Percentiles rank a stretch among this genome's conserved stretches.
Evolutionary conservation across 1,140 invertebrate genomes (phyloP).

Genomic region (Protaetia brevitarsis): DNA sequence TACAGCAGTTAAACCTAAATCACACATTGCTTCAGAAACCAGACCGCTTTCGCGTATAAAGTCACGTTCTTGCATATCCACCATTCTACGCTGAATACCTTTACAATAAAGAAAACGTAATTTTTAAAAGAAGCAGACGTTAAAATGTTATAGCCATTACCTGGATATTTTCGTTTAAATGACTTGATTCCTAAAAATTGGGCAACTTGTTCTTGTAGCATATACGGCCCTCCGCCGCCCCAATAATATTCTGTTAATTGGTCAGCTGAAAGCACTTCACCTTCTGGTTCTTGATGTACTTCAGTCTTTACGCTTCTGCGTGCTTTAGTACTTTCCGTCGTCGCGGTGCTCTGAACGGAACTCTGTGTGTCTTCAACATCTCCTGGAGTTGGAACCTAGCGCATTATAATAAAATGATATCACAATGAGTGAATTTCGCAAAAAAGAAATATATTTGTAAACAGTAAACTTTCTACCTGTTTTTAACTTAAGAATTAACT

Average conservation of each 20-base stretch:
- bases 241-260: conserved; percentile 93
- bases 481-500: too few relatives aligned
- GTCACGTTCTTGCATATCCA: conserved; percentile 87
- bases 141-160: conserved; percentile 45
- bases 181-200: conserved; percentile 91
- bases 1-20: conserved; percentile 90
- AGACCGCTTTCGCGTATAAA: conserved; percentile 80
- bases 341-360: conserved; percentile 67
- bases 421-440: background rate
- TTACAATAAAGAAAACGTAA: background rate
- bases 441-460: background rate
- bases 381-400: conserved; percentile 46
- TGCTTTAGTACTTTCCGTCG: conserved; percentile 61
- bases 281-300: conserved; percentile 53
- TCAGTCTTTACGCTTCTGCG: conserved; percentile 34
- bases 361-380: conserved; percentile 74
- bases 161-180: conserved; percentile 93
- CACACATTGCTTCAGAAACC: conserved; percentile 88
- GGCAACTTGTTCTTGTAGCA: conserved; percentile 90
- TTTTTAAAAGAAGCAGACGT: background rate
- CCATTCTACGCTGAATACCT: conserved; percentile 68
- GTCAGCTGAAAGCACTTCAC: conserved; percentile 74
- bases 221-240: conserved; percentile 74
- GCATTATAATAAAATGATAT: background rate
- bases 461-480: too few relatives aligned